phyloP scores from a whole-genome alignment of 2,113 vertebrate genomes.

The Myxocyprinus asiaticus region DNA sequence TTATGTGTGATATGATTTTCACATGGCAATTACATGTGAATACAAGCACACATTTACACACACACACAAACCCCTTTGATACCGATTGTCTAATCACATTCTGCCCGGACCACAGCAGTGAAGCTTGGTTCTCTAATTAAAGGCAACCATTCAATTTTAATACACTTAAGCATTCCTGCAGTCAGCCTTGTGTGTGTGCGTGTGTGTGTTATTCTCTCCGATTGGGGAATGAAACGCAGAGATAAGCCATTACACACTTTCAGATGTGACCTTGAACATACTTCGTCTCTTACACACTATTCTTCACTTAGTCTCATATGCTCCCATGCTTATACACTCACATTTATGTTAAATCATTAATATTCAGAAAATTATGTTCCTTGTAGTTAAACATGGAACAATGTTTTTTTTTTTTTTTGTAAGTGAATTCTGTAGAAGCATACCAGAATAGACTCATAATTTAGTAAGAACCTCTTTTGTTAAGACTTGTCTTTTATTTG shows the following conservation, averaged over 20 bases:
- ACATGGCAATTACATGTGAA: constrained; percentile 16
- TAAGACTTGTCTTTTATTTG: background rate
- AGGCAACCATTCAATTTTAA: constrained; percentile 32
- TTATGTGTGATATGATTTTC: constrained; percentile 4
- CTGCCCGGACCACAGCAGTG: background rate
- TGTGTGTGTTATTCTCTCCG: constrained; percentile 13
- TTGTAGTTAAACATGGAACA: constrained; percentile 10
- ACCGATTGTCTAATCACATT: constrained; percentile 36
- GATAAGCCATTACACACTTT: constrained; percentile 24
- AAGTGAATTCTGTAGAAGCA: background rate
- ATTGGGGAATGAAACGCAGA: constrained; percentile 38
- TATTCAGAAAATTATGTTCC: background rate
- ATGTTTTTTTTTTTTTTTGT: background rate
- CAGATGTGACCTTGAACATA: constrained; percentile 36
- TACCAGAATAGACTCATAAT: constrained; percentile 16
- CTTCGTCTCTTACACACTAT: background rate
- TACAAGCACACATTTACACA: background rate
- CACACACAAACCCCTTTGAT: background rate
- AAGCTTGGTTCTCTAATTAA: constrained; percentile 38
- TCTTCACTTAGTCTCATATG: background rate
- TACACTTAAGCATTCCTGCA: constrained; percentile 38
- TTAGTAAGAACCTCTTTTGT: constrained; percentile 20
- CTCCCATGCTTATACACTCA: background rate
- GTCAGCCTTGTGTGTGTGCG: constrained; percentile 27
- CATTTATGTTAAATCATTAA: constrained; percentile 9